A percentile compares a stretch with the other conserved stretches of the same genome.
These are phyloP conservation scores for Temnothorax longispinosus DNA, from an alignment of 1,140 invertebrate genomes.

Conservation along the genomic window DNA sequence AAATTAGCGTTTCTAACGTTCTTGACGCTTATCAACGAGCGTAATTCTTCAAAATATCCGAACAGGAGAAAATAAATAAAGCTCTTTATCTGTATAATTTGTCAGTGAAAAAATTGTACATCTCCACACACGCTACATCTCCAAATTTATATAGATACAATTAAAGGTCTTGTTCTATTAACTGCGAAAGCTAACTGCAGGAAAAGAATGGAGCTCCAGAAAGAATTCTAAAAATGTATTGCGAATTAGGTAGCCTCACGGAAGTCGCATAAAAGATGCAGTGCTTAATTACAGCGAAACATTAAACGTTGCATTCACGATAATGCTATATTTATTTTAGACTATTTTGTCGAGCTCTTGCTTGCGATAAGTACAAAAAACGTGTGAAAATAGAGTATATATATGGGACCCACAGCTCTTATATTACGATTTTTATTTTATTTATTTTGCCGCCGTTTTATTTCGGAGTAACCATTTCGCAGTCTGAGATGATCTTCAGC, in stretches of 20 bases:
- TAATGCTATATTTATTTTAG: not conserved
- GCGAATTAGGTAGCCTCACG: not conserved
- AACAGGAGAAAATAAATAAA: not conserved
- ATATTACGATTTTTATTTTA: not conserved
- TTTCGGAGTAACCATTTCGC: not conserved
- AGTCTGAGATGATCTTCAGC: not conserved
- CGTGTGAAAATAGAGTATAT: not conserved
- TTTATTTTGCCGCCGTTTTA: not conserved
- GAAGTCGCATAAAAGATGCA: not conserved
- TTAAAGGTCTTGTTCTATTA: slow-evolving; percentile 4
- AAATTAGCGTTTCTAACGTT: slow-evolving; percentile 16
- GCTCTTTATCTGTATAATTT: not conserved
- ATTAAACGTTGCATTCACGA: not conserved
- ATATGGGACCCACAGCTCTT: not conserved
- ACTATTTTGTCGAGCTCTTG: not conserved
- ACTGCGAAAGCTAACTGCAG: not conserved
- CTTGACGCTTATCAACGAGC: not conserved
- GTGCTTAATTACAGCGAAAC: slow-evolving; percentile 13
- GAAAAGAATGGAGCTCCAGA: not conserved
- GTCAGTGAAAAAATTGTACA: not conserved
- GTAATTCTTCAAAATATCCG: not conserved
- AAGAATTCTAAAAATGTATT: not conserved
- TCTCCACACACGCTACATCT: not conserved
- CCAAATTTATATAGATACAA: not conserved
- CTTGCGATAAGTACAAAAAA: not conserved